phyloP scores from a whole-genome alignment of 92 coral and sea anemone species.

The Blastomussa wellsi region DNA sequence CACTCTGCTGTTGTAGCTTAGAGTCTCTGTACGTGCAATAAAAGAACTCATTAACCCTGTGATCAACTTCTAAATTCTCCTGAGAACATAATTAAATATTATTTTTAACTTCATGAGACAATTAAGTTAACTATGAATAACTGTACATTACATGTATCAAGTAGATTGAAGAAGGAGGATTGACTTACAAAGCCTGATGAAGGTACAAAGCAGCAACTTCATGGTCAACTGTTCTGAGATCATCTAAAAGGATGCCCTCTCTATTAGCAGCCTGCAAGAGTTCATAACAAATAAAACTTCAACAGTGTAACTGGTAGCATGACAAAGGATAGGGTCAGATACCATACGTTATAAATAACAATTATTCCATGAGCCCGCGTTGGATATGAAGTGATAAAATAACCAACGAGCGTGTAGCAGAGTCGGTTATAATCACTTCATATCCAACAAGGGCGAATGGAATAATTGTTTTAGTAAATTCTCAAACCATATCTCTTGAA shows the following conservation, averaged over 20 bases:
- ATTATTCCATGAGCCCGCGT: too few relatives aligned
- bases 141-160: background rate
- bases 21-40: conserved; percentile 18
- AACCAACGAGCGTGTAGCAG: too few relatives aligned
- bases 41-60: background rate
- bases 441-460: too few relatives aligned
- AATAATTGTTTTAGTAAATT: too few relatives aligned
- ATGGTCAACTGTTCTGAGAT: conserved; percentile 83
- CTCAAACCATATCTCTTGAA: too few relatives aligned
- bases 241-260: conserved; percentile 92
- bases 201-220: conserved; percentile 89
- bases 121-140: background rate
- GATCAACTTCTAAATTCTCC: background rate
- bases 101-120: too few relatives aligned
- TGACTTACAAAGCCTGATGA: conserved; percentile 84
- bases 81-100: too few relatives aligned
- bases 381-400: too few relatives aligned
- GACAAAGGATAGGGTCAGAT: too few relatives aligned
- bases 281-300: background rate
- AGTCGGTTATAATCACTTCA: too few relatives aligned
- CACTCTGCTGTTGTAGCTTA: conserved; percentile 44
- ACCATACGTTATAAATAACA: too few relatives aligned
- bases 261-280: conserved; percentile 48
- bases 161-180: background rate
- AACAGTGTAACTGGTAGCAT: background rate